Percentiles rank a stretch among this genome's conserved stretches.
Conservation (phyloP, 2,888 invertebrate species). For the Pyralis farinalis region DNA sequence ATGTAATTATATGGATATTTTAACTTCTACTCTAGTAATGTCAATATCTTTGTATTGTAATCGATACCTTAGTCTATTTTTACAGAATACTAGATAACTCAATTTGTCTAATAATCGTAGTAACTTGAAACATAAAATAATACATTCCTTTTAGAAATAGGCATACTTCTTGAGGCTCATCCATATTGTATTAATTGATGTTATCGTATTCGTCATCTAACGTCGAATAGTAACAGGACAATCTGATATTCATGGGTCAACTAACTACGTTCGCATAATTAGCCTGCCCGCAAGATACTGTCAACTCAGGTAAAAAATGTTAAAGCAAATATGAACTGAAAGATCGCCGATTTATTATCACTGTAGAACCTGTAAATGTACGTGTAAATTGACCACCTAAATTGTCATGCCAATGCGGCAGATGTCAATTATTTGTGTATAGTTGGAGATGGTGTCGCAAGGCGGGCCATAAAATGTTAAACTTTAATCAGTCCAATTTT, state of each 20-base stretch:
- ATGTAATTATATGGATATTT: no score
- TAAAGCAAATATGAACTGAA: conserved; percentile 1
- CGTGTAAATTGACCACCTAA: background rate
- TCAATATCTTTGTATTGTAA: no score
- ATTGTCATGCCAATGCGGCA: background rate
- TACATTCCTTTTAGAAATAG: background rate
- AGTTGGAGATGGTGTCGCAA: no score
- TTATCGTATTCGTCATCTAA: conserved; percentile 1
- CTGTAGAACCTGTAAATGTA: background rate
- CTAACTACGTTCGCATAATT: conserved; percentile 1
- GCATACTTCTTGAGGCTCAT: background rate
- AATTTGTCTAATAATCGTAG: no score
- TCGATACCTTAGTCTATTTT: no score
- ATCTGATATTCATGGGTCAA: conserved; percentile 5
- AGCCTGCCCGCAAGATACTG: background rate
- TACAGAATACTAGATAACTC: no score
- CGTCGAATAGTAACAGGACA: conserved; percentile 1
- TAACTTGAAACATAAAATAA: background rate
- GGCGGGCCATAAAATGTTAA: no score
- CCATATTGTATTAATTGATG: conserved; percentile 7
- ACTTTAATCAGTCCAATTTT: background rate
- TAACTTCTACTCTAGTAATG: no score
- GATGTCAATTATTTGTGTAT: background rate
- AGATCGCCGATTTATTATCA: background rate
- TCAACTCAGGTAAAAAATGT: background rate